Base-by-base conservation (phyloP, 2,888 invertebrate species). In the Nomada ruficornis region DNA sequence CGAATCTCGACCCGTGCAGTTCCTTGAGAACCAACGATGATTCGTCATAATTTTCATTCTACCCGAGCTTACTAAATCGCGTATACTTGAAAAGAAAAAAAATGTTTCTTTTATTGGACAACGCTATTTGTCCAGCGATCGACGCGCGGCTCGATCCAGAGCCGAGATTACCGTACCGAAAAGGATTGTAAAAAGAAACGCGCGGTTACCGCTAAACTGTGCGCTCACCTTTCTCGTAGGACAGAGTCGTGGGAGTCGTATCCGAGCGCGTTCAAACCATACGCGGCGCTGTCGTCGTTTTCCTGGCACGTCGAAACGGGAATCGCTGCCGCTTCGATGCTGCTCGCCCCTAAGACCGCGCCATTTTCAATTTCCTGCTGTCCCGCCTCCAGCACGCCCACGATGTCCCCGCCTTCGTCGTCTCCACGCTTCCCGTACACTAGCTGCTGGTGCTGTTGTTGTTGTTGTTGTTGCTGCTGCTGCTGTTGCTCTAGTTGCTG, bases 361-460 rank as follows among this genome's bases (percentile, higher is more conserved):
- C 93, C 93, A 93, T 93, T 93, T 93, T 93, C 92, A 85, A 91
- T 91, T 91, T 93, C 92, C 90, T 89, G 90, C 77, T 89, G 93
- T 88, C 91, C 93, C 93, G 93, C 93, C 93, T 93, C 92, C 88
- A 93, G 90, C 90, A 92, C 93, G 93, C 93, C 93, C 91, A 93
- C 92, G 82, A 81, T 81, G 82, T 92, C 92, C 91, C 91, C 93
- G 85, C 91, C 91, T 88, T 91, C 91, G 54, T 89, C 91, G 63
- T 79, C 86, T 82, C 84, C 60, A 87, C 84, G 64, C 72, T 77
- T 77, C 52, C 68, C 79, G 80, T 90, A 91, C 57, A 82, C 83
- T 75, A 85, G 68, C 72, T 89, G 89, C 60, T 89, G 89, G n/a
- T 60, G 80, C 44, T 79, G 29, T 9, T 26, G 73, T 52, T 86